These are phyloP conservation scores for Apodemia mormo DNA, from an alignment of 2,888 invertebrate species.

Conservation along the genomic window DNA sequence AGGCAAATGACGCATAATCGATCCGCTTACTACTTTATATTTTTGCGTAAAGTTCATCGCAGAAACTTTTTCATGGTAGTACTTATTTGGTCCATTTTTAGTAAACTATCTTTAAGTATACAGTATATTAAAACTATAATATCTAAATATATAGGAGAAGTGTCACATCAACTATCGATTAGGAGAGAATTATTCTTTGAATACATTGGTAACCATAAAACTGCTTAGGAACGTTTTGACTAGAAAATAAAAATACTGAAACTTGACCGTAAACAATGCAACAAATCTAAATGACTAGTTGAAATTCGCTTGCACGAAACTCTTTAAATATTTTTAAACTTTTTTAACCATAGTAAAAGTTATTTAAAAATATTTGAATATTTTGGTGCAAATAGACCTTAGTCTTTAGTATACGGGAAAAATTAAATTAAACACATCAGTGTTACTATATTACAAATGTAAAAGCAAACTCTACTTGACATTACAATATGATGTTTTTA, in stretches of 20 bases:
- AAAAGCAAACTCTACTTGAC: neutral
- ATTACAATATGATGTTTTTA: neutral
- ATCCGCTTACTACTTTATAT: neutral
- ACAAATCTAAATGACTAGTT: neutral
- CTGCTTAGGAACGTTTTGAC: neutral
- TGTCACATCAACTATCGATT: neutral
- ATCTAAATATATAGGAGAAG: neutral
- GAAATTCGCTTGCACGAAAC: no score
- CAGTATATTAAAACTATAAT: neutral
- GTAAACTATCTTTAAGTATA: neutral
- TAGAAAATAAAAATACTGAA: neutral
- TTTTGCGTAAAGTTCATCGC: neutral
- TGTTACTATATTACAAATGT: neutral
- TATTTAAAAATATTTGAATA: no score
- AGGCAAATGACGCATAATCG: neutral
- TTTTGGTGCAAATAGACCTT: neutral
- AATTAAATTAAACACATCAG: neutral
- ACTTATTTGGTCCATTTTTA: neutral
- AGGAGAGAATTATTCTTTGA: neutral
- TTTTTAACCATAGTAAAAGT: no score
- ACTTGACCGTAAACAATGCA: neutral
- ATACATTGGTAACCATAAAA: neutral
- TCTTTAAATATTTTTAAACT: no score
- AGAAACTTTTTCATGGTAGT: no score
- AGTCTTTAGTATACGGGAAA: neutral